Percentiles rank a stretch among this genome's conserved stretches.
These are phyloP conservation scores for Ctenochaetus hawaiiensis DNA, from an alignment of 2,797 vertebrate genomes.

Conservation along the genomic window DNA sequence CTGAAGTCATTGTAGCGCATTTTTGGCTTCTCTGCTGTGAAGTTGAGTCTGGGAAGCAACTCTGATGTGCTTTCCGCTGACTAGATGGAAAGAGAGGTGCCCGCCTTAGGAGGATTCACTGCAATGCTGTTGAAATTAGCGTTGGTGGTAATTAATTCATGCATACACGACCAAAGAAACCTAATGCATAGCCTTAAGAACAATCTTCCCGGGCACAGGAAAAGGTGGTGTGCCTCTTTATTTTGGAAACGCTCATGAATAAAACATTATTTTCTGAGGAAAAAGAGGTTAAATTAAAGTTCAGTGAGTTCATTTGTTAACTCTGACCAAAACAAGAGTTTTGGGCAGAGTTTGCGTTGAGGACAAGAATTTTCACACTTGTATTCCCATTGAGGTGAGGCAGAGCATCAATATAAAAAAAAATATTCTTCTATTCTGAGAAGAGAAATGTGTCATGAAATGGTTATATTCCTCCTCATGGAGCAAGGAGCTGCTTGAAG, in stretches of 20 bases:
- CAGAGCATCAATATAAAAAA: conserved; percentile 7
- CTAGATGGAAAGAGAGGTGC: conserved; percentile 70
- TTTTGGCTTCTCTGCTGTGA: conserved; percentile 42
- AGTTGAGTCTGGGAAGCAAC: conserved; percentile 51
- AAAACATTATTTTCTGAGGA: conserved; percentile 19
- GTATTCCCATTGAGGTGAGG: conserved; percentile 3
- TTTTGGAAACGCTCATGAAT: conserved; percentile 50
- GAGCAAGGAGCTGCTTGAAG: conserved; percentile 34
- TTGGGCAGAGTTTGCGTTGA: background rate
- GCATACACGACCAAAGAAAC: conserved; percentile 58
- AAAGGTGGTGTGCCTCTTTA: conserved; percentile 39
- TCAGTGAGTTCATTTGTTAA: conserved; percentile 23
- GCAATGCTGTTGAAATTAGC: conserved; percentile 75
- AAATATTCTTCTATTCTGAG: conserved; percentile 15
- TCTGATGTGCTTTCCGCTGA: conserved; percentile 75
- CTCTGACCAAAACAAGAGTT: background rate
- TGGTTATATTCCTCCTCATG: conserved; percentile 36
- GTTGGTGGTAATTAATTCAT: conserved; percentile 75
- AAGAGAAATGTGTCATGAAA: conserved; percentile 32
- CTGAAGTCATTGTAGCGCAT: conserved; percentile 37
- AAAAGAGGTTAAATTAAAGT: conserved; percentile 37
- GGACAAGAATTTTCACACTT: background rate
- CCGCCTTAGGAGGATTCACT: conserved; percentile 69
- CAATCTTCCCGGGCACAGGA: conserved; percentile 32
- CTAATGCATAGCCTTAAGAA: conserved; percentile 53